Percentiles rank a stretch among this genome's conserved stretches.
Conservation (phyloP, 2,113 vertebrate species). For the Balaenoptera acutorostrata region DNA sequence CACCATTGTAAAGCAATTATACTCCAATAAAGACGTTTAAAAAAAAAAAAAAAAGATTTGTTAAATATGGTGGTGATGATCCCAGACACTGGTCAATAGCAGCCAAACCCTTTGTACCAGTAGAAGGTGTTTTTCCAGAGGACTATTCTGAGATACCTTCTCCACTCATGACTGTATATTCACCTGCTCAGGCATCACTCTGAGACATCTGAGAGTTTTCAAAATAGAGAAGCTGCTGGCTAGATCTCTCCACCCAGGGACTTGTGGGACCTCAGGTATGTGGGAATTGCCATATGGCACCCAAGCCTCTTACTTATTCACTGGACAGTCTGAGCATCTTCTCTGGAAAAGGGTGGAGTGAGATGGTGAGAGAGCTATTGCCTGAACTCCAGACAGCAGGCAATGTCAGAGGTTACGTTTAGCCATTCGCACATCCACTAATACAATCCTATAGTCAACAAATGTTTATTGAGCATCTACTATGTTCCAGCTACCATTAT, state of each 20-base stretch:
- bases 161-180: neutral
- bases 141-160: neutral
- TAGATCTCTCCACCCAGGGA: neutral
- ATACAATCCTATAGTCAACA: neutral
- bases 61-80: neutral
- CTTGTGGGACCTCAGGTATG: neutral
- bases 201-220: neutral
- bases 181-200: neutral
- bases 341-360: neutral
- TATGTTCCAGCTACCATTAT: neutral
- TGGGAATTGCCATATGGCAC: neutral
- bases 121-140: neutral
- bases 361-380: neutral
- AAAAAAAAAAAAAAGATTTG: neutral
- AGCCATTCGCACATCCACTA: neutral
- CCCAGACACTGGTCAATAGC: neutral
- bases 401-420: neutral
- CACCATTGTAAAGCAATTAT: too few relatives aligned
- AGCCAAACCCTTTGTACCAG: neutral
- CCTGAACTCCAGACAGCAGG: neutral
- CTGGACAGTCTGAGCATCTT: neutral
- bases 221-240: neutral
- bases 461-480: neutral
- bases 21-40: too few relatives aligned
- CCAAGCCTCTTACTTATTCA: neutral